Evolutionary conservation across 53 echinoderm and acorn worm genomes (phyloP).

Genomic region (Astropecten irregularis): DNA sequence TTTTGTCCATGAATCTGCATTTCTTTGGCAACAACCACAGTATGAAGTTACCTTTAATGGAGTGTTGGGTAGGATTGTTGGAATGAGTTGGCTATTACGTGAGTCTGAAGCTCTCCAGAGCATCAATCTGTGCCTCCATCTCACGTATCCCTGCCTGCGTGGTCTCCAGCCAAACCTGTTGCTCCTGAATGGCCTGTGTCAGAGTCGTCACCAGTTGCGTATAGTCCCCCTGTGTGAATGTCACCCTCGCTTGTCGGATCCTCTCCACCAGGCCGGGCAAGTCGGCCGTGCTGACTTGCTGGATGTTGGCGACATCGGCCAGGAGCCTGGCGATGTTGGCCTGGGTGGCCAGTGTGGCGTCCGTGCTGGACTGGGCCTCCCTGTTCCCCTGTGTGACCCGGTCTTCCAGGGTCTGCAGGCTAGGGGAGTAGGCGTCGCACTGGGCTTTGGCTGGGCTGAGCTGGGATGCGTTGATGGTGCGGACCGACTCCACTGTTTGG

Average conservation of each 20-base stretch:
- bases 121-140: slow-evolving; percentile 72
- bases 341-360: slow-evolving; percentile 1
- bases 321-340: slow-evolving; percentile 21
- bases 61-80: too few species aligned
- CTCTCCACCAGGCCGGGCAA: slow-evolving; percentile 55
- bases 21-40: too few species aligned
- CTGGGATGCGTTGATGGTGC: slow-evolving; percentile 54
- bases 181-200: slow-evolving; percentile 64
- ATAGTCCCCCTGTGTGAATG: slow-evolving; percentile 68
- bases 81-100: not conserved
- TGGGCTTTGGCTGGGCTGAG: slow-evolving; percentile 51
- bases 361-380: slow-evolving; percentile 40
- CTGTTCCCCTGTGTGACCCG: slow-evolving; percentile 37
- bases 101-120: slow-evolving; percentile 82
- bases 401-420: slow-evolving; percentile 53
- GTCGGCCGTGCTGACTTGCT: slow-evolving; percentile 58
- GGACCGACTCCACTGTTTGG: slow-evolving; percentile 41
- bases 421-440: slow-evolving; percentile 59
- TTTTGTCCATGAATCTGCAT: too few species aligned
- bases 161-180: slow-evolving; percentile 73
- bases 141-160: slow-evolving; percentile 42
- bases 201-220: slow-evolving; percentile 37
- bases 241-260: slow-evolving; percentile 45
- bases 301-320: slow-evolving; percentile 44
- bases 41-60: too few species aligned